Conservation (phyloP, 2,797 vertebrate species). For the Rhodeus uyekii region DNA sequence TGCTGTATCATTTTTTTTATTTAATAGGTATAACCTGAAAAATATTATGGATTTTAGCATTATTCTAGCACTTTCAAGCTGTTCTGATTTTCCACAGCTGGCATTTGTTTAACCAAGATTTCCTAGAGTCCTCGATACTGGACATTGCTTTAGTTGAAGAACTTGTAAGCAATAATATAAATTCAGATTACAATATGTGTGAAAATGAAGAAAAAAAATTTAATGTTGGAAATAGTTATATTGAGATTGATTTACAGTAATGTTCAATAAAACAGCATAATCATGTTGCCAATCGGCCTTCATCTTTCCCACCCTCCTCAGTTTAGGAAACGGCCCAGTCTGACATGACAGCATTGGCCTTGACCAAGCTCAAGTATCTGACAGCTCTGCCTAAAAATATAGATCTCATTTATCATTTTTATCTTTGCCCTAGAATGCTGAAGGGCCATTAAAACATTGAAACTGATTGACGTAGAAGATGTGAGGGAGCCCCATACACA, state of each 20-base stretch:
- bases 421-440: slow-evolving; percentile 62
- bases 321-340: slow-evolving; percentile 37
- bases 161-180: not conserved
- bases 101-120: slow-evolving; percentile 8
- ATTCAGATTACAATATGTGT: no score
- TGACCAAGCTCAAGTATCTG: slow-evolving; percentile 69
- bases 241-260: slow-evolving; percentile 34
- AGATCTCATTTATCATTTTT: slow-evolving; percentile 67
- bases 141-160: not conserved
- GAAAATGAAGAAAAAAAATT: not conserved
- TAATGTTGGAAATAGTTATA: slow-evolving; percentile 40
- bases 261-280: slow-evolving; percentile 15
- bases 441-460: slow-evolving; percentile 24
- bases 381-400: slow-evolving; percentile 75
- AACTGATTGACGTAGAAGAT: slow-evolving; percentile 18
- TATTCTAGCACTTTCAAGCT: not conserved
- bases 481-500: not conserved
- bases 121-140: not conserved
- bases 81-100: slow-evolving; percentile 53
- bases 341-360: slow-evolving; percentile 52
- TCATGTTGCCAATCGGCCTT: not conserved
- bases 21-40: not conserved
- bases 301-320: not conserved
- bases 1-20: no score
- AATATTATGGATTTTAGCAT: not conserved